Evolutionary conservation across 1,140 invertebrate species (phyloP).

Genomic region (Tribolium castaneum): DNA sequence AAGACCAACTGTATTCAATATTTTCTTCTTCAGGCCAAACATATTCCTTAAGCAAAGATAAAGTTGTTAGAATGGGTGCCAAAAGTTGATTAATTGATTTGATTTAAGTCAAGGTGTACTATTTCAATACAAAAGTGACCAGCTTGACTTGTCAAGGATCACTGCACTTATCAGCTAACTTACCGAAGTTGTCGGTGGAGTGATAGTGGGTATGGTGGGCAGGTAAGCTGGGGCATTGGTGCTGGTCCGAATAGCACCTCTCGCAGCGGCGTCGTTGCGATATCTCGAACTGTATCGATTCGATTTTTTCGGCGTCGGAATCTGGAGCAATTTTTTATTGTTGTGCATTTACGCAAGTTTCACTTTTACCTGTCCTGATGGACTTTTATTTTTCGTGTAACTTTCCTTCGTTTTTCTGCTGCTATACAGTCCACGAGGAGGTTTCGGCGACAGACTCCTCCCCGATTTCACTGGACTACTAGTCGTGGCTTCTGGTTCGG

Average conservation of each 20-base stretch:
- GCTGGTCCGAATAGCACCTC: slow-evolving; percentile 51
- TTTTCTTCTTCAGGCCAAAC: slow-evolving; percentile 50
- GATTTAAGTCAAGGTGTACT: slow-evolving; percentile 50
- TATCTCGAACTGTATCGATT: slow-evolving; percentile 59
- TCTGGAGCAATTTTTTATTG: slow-evolving; percentile 40
- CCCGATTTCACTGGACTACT: neutral
- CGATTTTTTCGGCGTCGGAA: slow-evolving; percentile 43
- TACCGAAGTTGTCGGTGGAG: slow-evolving; percentile 40
- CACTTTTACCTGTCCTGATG: slow-evolving; percentile 37
- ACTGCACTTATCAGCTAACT: slow-evolving; percentile 3
- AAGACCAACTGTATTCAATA: slow-evolving; percentile 50
- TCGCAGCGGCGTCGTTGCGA: slow-evolving; percentile 54
- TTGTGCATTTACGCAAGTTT: slow-evolving; percentile 12
- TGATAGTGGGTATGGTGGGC: slow-evolving; percentile 58
- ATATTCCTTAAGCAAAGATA: slow-evolving; percentile 56
- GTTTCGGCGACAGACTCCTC: slow-evolving; percentile 41
- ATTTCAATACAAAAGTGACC: slow-evolving; percentile 46
- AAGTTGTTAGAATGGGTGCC: slow-evolving; percentile 38
- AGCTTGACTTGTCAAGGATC: slow-evolving; percentile 25
- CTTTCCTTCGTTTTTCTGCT: slow-evolving; percentile 40
- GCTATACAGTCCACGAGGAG: slow-evolving; percentile 45
- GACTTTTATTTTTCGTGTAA: slow-evolving; percentile 36
- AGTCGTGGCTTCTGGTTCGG: slow-evolving; percentile 13
- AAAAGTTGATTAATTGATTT: slow-evolving; percentile 29
- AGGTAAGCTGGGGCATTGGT: slow-evolving; percentile 57